Conservation (phyloP, 2,888 invertebrate genomes). For the Sipha maydis region DNA sequence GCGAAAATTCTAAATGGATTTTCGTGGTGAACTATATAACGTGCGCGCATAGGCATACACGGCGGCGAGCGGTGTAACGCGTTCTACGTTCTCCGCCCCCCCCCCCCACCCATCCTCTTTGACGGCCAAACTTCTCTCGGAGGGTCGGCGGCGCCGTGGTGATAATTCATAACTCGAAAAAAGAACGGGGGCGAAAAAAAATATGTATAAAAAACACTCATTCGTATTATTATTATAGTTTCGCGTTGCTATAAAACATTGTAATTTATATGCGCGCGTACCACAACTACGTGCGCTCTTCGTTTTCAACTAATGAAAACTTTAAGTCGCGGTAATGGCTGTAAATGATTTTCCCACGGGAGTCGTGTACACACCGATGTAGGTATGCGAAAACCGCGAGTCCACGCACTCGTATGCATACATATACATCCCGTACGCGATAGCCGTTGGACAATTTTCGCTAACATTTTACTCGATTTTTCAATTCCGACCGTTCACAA, state of each 20-base stretch:
- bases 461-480: constrained; percentile 1
- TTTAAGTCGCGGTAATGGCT: neutral
- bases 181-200: neutral
- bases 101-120: neutral
- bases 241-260: constrained; percentile 6
- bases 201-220: neutral
- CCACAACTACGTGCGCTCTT: neutral
- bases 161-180: constrained; percentile 41
- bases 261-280: constrained; percentile 26
- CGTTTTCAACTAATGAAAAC: constrained; percentile 58
- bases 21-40: constrained; percentile 52
- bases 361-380: neutral
- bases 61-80: neutral
- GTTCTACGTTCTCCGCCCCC: neutral
- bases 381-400: neutral
- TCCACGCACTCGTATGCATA: neutral
- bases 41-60: neutral
- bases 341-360: constrained; percentile 44
- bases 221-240: constrained; percentile 24
- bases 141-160: neutral
- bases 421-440: neutral
- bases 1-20: constrained; percentile 62
- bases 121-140: neutral
- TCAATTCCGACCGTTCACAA: neutral
- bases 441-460: neutral